Evolutionary conservation across 2,797 vertebrate species (phyloP), one percentile per base, ranked within the genome.

Genomic region (Enteromius paludinosus): DNA sequence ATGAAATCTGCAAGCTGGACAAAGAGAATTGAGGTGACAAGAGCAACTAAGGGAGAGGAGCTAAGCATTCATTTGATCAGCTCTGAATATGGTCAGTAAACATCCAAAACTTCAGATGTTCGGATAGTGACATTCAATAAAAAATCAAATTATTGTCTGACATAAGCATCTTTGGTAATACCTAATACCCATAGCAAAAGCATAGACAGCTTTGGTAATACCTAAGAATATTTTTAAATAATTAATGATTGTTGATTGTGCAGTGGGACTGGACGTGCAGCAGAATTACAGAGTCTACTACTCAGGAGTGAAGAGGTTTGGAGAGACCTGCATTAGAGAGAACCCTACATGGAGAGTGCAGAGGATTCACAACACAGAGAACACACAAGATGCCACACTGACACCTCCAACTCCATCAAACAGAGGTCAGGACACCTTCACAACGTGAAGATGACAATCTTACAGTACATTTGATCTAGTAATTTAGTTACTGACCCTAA

Each of bases 261-360:
- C 82, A 99, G 98, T 98, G 91, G 98, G 98, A 65, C 86, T 99
- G 84, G 98, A 99, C 89, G 93, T 98, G 92, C 96, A 97, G 87
- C 94, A 94, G 90, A 92, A 84, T 69, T 97, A 95, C 89, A 95
- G 86, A 20, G 92, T 93, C 54, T 95, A 94, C 92, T 98, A 96
- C 88, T 92, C 95, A 76, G 91, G 89, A 89, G 89, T 86, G 1
- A 93, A 90, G 82, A 80, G 71, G 59, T 91, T 88, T 89, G 90
- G 82, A 90, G 73, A 93, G 88, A 80, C 86, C 4, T 76, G 3
- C 14, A 64, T 61, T 54, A 74, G 62, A 33, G 82, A 88, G 81
- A 87, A 54, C 25, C 61, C 78, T 43, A 79, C 62, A 68, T 69
- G 66, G 23, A 70, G 62, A 43, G 38, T 71, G 12, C 79, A 84